Evolutionary conservation across 2,888 invertebrate species (phyloP), one percentile per base, ranked within the genome.

Genomic region (Nipponacmea schrenckii): DNA sequence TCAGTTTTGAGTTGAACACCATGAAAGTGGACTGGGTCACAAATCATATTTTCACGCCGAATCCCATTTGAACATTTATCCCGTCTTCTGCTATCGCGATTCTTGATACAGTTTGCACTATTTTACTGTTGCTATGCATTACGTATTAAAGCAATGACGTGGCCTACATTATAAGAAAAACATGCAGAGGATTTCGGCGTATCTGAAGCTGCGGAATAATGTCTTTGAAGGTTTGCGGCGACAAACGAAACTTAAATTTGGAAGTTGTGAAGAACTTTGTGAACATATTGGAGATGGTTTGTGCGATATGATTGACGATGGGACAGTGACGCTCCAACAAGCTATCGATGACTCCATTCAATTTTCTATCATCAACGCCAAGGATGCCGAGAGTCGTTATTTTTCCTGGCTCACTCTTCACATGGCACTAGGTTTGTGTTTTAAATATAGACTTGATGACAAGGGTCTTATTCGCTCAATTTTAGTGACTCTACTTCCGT

Each of bases 371-470:
- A 27, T 44, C 56, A 66, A 44, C 31, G 24, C 14, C 44, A 45
- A 39, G 24, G 56, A 66, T 17, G 44, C 31, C 68, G 65, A 70
- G 20, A 45, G 50, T 17, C 39, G 45, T 15, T 56, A 56, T n/a
- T 70, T 70, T 56, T 70, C 65, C n/a, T 70, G 70, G 70, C 70
- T 70, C 7, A 24, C 64, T 5, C 56, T 70, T 15, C 70, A 70
- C 45, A 48, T 70, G 31, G 48, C 64, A n/a, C 56, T 70, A n/a
- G 70, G 70, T 3, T 48, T 70, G 2, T 69, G 69, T 44, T 69
- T 46, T 39, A 20, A 56, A 15, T 17, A 56, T 8, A 17, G n/a
- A 2, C 10, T 65, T n/a, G 17, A 20, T 1, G 39, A 31, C 17
- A 65, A 66, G 17, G 15, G 39, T 20, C 56, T 62, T 8, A 39